These are phyloP conservation scores for Epsilonema sp. DNA, from an alignment of 2,888 invertebrate species.

Conservation along the genomic window DNA sequence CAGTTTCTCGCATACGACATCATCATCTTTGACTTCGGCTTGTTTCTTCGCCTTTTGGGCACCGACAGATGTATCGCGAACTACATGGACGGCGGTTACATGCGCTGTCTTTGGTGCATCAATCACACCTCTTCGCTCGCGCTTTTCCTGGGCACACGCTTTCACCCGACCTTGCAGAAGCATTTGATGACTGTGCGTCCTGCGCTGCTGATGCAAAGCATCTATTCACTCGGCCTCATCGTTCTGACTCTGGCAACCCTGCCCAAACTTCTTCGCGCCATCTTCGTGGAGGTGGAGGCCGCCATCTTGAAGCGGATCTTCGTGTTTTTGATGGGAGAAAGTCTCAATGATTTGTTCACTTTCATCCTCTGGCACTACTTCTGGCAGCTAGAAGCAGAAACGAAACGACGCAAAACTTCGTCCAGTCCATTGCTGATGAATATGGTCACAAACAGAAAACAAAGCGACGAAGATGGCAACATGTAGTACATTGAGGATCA, in stretches of 20 bases:
- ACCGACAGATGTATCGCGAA: slow-evolving; percentile 27
- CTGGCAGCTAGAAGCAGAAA: neutral
- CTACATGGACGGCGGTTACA: slow-evolving; percentile 27
- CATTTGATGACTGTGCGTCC: neutral
- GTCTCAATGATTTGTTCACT: neutral
- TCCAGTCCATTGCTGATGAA: too few relatives aligned
- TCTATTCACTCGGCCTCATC: neutral
- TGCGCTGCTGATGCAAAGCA: neutral
- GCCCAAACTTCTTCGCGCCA: neutral
- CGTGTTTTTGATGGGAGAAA: neutral
- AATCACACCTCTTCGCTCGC: slow-evolving; percentile 8
- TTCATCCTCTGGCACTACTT: neutral
- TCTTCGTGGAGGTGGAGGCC: neutral
- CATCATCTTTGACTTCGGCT: slow-evolving; percentile 27
- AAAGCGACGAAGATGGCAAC: too few relatives aligned
- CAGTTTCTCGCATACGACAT: slow-evolving; percentile 23
- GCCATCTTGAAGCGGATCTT: neutral
- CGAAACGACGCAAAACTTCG: too few relatives aligned
- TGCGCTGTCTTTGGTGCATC: slow-evolving; percentile 15
- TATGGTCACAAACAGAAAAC: too few relatives aligned
- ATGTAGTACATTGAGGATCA: too few relatives aligned
- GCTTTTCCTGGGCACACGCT: neutral
- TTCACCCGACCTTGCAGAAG: neutral
- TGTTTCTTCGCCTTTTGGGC: slow-evolving; percentile 25
- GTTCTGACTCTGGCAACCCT: neutral